A percentile compares a stretch with the other conserved stretches of the same genome.
These are phyloP conservation scores for Cyphomyrus discorhynchus DNA, from an alignment of 2,113 vertebrate species.

Conservation along the genomic window DNA sequence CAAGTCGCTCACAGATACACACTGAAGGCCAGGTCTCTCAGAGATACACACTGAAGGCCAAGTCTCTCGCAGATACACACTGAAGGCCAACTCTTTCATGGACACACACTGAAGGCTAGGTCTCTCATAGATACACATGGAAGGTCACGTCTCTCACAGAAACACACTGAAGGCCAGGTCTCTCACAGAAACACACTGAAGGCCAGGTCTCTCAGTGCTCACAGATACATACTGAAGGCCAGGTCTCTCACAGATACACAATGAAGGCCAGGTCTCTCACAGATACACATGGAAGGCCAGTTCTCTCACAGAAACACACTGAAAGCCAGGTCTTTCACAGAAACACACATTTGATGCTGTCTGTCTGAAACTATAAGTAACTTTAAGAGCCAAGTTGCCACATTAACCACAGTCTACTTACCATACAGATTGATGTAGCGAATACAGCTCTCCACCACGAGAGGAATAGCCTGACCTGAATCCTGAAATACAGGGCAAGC, in stretches of 20 bases:
- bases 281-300: not conserved
- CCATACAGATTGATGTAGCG: constrained; percentile 97
- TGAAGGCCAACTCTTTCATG: no score
- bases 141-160: not conserved
- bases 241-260: not conserved
- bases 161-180: not conserved
- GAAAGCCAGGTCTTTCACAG: not conserved
- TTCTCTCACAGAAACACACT: not conserved
- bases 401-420: constrained; percentile 49
- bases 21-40: no score
- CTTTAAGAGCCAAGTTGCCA: not conserved
- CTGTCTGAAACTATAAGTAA: not conserved
- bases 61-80: no score
- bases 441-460: constrained; percentile 93
- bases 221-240: no score
- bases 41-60: no score
- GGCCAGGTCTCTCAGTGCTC: no score
- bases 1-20: no score
- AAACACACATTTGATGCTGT: not conserved
- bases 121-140: not conserved
- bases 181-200: not conserved
- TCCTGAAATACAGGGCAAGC: constrained; percentile 45
- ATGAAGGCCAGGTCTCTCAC: not conserved
- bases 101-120: not conserved
- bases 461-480: constrained; percentile 78